Conservation (phyloP, 2,888 invertebrate species). For the Alcis repandata region DNA sequence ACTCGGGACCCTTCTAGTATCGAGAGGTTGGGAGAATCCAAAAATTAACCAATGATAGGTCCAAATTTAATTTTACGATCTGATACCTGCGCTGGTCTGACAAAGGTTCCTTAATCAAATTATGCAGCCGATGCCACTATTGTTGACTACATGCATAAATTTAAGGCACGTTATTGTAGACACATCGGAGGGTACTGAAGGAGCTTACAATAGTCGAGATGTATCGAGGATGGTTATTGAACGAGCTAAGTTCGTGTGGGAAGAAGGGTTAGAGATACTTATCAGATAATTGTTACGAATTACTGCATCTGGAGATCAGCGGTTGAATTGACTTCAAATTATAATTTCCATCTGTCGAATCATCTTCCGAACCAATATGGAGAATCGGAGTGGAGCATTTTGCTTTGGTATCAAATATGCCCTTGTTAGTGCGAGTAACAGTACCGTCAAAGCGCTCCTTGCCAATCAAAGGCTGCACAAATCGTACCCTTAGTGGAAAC, state of each 20-base stretch:
- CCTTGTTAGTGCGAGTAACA: constrained; percentile 65
- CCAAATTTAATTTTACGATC: constrained; percentile 85
- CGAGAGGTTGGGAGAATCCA: constrained; percentile 79
- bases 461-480: constrained; percentile 74
- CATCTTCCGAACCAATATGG: constrained; percentile 5
- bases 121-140: constrained; percentile 84
- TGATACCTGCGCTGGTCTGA: constrained; percentile 81
- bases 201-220: constrained; percentile 73
- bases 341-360: constrained; percentile 38
- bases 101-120: constrained; percentile 85
- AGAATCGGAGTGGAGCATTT: constrained; percentile 14
- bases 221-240: constrained; percentile 77
- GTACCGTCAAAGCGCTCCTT: constrained; percentile 71
- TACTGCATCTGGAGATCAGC: constrained; percentile 70
- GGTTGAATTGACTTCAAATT: constrained; percentile 28
- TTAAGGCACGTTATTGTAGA: constrained; percentile 80
- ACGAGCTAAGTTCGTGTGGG: constrained; percentile 74
- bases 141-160: constrained; percentile 83
- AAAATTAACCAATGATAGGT: constrained; percentile 86
- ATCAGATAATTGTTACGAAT: constrained; percentile 86
- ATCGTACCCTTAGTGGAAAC: constrained; percentile 82
- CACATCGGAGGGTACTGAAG: constrained; percentile 74
- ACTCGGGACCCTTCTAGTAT: constrained; percentile 67
- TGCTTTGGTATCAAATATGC: constrained; percentile 49
- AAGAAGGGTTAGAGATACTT: constrained; percentile 83